A percentile compares a stretch with the other conserved stretches of the same genome.
Conservation (phyloP, 92 coral and sea anemone genomes). For the Isaurus tuberculatus region DNA sequence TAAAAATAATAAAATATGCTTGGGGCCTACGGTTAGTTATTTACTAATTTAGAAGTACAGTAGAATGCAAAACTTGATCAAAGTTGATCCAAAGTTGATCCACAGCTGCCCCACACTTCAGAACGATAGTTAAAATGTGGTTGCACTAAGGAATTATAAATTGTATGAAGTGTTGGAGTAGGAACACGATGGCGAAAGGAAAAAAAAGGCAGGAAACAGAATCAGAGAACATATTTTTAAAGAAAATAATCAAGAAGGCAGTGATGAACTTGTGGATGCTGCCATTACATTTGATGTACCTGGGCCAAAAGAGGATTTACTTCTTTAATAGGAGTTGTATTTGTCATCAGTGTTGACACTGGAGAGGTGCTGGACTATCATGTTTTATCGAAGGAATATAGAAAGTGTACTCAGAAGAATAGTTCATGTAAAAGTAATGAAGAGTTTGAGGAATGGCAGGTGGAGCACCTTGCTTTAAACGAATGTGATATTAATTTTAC, state of each 20-base stretch:
- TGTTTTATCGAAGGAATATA: slow-evolving; percentile 52
- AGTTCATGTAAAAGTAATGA: slow-evolving; percentile 30
- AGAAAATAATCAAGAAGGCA: slow-evolving; percentile 14
- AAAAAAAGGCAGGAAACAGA: slow-evolving; percentile 40
- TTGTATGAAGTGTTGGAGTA: slow-evolving; percentile 31
- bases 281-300: slow-evolving; percentile 43
- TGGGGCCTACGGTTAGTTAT: slow-evolving; percentile 52
- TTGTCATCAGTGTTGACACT: slow-evolving; percentile 8
- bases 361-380: slow-evolving; percentile 26
- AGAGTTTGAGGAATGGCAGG: slow-evolving; percentile 41
- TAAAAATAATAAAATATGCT: slow-evolving; percentile 40
- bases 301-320: slow-evolving; percentile 40
- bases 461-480: slow-evolving; percentile 8
- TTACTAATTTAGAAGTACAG: no score
- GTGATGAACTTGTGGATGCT: slow-evolving; percentile 25
- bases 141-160: slow-evolving; percentile 2
- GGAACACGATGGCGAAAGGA: slow-evolving; percentile 21
- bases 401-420: slow-evolving; percentile 51
- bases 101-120: no score
- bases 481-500: slow-evolving; percentile 41
- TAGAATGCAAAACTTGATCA: no score
- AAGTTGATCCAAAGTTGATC: no score
- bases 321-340: slow-evolving; percentile 14
- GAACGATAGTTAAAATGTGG: not conserved
- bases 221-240: slow-evolving; percentile 26